Conservation (phyloP, 2,888 invertebrate species). For the Nymphalis polychloros region DNA sequence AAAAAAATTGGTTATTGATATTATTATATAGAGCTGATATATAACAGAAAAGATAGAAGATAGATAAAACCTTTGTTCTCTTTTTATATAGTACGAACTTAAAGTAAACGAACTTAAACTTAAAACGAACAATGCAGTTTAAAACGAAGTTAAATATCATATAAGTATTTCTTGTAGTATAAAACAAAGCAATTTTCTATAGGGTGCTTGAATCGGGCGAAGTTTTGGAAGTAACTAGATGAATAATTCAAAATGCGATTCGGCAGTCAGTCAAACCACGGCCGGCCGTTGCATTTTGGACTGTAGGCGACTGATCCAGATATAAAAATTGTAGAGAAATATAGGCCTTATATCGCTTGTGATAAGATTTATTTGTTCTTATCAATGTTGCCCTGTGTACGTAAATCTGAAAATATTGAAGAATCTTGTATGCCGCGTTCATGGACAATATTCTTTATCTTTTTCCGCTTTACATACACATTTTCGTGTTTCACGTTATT, state of each 20-base stretch:
- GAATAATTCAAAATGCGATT: constrained; percentile 77
- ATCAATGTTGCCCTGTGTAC: constrained; percentile 14
- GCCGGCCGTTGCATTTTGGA: constrained; percentile 68
- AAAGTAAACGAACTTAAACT: no score
- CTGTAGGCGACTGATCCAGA: constrained; percentile 47
- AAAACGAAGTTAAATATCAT: constrained; percentile 36
- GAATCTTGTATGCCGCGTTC: constrained; percentile 65
- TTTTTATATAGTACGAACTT: neutral
- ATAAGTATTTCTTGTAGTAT: constrained; percentile 65
- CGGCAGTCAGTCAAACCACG: constrained; percentile 75
- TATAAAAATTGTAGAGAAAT: constrained; percentile 10
- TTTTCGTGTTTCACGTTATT: constrained; percentile 39
- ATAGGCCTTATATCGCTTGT: constrained; percentile 16
- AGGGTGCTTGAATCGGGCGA: constrained; percentile 55
- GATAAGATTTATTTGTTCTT: constrained; percentile 23
- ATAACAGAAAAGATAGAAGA: neutral
- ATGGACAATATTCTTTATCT: constrained; percentile 61
- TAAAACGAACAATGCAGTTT: constrained; percentile 9
- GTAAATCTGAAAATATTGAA: constrained; percentile 63
- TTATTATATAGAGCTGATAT: no score
- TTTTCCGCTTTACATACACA: constrained; percentile 55
- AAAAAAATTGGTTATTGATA: no score
- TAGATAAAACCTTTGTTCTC: neutral
- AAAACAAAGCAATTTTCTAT: constrained; percentile 73
- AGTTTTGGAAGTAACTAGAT: constrained; percentile 68